Evolutionary conservation across 1,140 invertebrate genomes (phyloP).

Genomic region (Diachasma alloeum): DNA sequence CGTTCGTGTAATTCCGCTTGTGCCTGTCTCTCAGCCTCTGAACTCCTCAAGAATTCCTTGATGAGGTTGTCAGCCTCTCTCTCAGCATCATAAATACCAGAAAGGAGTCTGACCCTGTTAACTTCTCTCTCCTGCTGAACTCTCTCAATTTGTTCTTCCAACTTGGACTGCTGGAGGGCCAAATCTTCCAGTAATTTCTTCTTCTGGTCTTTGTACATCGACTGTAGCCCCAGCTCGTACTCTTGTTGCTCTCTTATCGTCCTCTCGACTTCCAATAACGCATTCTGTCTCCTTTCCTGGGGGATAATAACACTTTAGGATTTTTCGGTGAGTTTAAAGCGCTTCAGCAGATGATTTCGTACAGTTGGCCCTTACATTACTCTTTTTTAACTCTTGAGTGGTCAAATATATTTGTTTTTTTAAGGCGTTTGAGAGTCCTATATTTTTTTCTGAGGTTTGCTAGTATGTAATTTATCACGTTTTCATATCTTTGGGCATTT

Average conservation of each 20-base stretch:
- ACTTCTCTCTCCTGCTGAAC: conserved; percentile 72
- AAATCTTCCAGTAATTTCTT: conserved; percentile 71
- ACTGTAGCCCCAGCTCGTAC: conserved; percentile 67
- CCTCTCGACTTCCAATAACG: conserved; percentile 67
- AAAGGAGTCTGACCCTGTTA: conserved; percentile 69
- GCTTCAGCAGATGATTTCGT: no score
- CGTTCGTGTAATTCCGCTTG: conserved; percentile 70
- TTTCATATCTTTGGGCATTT: no score
- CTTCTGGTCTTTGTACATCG: conserved; percentile 63
- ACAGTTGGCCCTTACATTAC: no score
- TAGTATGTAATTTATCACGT: no score
- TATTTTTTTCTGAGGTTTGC: no score
- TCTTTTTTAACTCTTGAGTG: no score
- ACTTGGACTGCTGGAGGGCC: conserved; percentile 69
- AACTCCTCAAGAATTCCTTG: conserved; percentile 70
- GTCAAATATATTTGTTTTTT: no score
- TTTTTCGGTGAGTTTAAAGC: conserved; percentile 11
- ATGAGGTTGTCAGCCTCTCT: conserved; percentile 72
- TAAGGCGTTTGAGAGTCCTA: no score
- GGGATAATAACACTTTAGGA: conserved; percentile 34
- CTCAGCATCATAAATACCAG: conserved; percentile 65
- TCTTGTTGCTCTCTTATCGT: conserved; percentile 65
- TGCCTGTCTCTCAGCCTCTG: conserved; percentile 67
- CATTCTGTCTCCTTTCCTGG: conserved; percentile 64
- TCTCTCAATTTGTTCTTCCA: conserved; percentile 72